phyloP scores from a whole-genome alignment of 2,888 invertebrate species.

The Plagiodera versicolora region DNA sequence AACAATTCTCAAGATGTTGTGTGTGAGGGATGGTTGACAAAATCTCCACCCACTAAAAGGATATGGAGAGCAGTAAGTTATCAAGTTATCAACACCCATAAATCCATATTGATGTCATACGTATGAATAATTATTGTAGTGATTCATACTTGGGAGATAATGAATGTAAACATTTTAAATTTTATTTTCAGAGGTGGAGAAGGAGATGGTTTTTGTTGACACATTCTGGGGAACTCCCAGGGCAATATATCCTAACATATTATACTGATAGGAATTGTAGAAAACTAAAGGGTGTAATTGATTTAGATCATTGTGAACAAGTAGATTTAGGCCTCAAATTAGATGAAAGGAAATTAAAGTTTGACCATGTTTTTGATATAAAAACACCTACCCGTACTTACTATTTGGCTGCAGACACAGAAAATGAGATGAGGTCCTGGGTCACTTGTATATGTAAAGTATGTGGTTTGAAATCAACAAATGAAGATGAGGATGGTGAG shows the following conservation, averaged over 20 bases:
- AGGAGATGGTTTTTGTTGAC: conserved; percentile 92
- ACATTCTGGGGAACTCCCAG: conserved; percentile 89
- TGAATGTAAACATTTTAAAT: conserved; percentile 27
- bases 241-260: conserved; percentile 91
- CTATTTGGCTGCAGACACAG: conserved; percentile 89
- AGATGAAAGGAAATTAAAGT: conserved; percentile 78
- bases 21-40: conserved; percentile 92
- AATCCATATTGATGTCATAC: neutral
- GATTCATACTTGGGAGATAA: conserved; percentile 38
- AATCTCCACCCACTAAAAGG: conserved; percentile 91
- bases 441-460: conserved; percentile 92
- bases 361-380: conserved; percentile 85
- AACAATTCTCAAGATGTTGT: conserved; percentile 70
- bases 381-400: conserved; percentile 88
- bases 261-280: conserved; percentile 85
- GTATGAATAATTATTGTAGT: conserved; percentile 33
- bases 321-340: conserved; percentile 86
- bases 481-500: conserved; percentile 49
- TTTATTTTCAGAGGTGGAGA: conserved; percentile 81
- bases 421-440: conserved; percentile 93
- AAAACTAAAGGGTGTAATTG: conserved; percentile 85
- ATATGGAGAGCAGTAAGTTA: conserved; percentile 90
- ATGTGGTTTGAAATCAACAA: conserved; percentile 78
- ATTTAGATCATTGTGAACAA: conserved; percentile 95
- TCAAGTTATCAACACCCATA: neutral